phyloP scores from a whole-genome alignment of 1,140 invertebrate genomes.

The Zaprionus davidi region DNA sequence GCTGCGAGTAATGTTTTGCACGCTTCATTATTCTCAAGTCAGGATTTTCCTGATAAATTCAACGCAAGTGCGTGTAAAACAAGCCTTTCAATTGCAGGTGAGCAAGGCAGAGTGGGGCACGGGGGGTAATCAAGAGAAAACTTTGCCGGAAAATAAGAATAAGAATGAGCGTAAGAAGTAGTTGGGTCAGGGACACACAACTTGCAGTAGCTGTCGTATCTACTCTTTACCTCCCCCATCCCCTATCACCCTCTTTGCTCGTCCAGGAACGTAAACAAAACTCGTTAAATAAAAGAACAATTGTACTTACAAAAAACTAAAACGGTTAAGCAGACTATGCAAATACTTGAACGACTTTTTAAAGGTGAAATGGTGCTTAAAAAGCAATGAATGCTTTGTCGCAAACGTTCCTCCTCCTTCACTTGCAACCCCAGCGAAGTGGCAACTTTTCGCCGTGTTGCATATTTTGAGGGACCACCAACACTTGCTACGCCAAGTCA shows the following conservation, averaged over 20 bases:
- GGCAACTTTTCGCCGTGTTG: constrained; percentile 46
- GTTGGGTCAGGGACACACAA: constrained; percentile 29
- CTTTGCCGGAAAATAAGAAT: constrained; percentile 75
- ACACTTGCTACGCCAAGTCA: constrained; percentile 36
- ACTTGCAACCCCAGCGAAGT: not conserved
- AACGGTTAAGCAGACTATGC: constrained; percentile 83
- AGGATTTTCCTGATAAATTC: constrained; percentile 15
- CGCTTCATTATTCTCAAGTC: not conserved
- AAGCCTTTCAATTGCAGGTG: constrained; percentile 37
- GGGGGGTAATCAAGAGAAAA: constrained; percentile 36
- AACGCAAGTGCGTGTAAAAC: constrained; percentile 47
- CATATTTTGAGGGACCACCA: constrained; percentile 43
- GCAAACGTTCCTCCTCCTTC: not conserved
- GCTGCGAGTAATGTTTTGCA: not conserved
- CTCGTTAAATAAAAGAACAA: constrained; percentile 84
- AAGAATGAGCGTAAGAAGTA: constrained; percentile 61
- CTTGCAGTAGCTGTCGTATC: not conserved
- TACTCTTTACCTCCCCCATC: constrained; percentile 8
- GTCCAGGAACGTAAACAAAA: constrained; percentile 74
- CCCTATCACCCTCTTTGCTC: constrained; percentile 12
- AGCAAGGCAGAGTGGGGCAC: not conserved
- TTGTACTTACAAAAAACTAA: constrained; percentile 78
- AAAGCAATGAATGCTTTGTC: constrained; percentile 75
- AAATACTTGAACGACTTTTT: constrained; percentile 84
- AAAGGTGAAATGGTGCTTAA: constrained; percentile 83